Conservation (phyloP, 2,113 vertebrate genomes). For the Lipophrys pholis region DNA sequence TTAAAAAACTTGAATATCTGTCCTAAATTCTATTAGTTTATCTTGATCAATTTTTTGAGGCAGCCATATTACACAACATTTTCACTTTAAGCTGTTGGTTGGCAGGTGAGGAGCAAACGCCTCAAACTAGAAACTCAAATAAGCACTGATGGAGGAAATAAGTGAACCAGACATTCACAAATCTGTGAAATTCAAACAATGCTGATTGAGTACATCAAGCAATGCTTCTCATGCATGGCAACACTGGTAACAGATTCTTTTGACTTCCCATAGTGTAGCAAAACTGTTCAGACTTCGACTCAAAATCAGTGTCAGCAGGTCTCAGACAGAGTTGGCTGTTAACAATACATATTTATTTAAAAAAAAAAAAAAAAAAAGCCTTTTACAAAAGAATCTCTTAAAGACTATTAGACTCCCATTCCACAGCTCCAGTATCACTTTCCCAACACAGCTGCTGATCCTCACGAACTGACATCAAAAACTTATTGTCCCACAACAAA, state of each 20-base stretch:
- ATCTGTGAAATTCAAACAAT: slow-evolving; percentile 19
- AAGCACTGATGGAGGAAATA: neutral
- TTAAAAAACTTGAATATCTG: no score
- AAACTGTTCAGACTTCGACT: slow-evolving; percentile 6
- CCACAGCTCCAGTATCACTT: slow-evolving; percentile 34
- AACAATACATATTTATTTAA: neutral
- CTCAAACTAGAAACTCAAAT: neutral
- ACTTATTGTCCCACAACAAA: slow-evolving; percentile 58
- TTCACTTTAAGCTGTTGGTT: no score
- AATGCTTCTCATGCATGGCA: neutral
- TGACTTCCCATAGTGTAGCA: neutral
- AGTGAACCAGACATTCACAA: slow-evolving; percentile 7
- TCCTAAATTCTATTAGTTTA: no score
- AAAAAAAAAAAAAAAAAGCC: neutral
- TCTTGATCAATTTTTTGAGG: no score
- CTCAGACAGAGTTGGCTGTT: slow-evolving; percentile 1
- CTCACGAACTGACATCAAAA: slow-evolving; percentile 60
- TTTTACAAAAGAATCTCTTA: slow-evolving; percentile 36
- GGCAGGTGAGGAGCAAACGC: no score
- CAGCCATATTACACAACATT: no score
- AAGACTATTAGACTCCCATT: neutral
- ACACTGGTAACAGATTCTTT: slow-evolving; percentile 2
- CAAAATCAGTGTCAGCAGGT: slow-evolving; percentile 3
- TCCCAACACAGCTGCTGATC: slow-evolving; percentile 61
- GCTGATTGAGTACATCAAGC: neutral